These are phyloP conservation scores for Nysson spinosus DNA, from an alignment of 2,888 invertebrate species.

Conservation along the genomic window DNA sequence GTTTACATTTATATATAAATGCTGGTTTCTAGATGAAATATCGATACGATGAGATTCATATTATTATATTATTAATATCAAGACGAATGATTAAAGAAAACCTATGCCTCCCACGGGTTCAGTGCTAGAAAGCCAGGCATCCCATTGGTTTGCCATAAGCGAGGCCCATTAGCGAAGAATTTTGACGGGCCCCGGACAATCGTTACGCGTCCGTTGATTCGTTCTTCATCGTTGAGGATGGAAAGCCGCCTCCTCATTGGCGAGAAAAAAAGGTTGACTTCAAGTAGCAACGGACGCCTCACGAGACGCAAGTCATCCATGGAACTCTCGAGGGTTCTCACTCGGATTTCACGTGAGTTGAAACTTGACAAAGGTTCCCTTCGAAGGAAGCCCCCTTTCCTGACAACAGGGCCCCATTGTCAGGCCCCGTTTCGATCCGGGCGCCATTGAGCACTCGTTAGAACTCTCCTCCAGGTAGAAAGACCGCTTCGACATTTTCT, in stretches of 20 bases:
- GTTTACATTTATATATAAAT: too few species aligned
- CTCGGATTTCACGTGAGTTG: constrained; percentile 57
- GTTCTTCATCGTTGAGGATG: constrained; percentile 19
- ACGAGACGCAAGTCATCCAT: constrained; percentile 70
- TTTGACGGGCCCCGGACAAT: constrained; percentile 63
- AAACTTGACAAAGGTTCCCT: constrained; percentile 63
- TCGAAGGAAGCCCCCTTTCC: constrained; percentile 63
- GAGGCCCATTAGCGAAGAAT: constrained; percentile 71
- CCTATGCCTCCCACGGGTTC: constrained; percentile 34
- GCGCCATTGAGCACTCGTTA: constrained; percentile 68
- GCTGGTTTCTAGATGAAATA: too few species aligned
- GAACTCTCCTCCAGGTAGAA: constrained; percentile 59
- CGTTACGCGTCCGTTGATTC: constrained; percentile 42
- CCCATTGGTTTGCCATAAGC: constrained; percentile 51
- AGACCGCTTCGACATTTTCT: constrained; percentile 47
- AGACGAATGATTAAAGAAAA: constrained; percentile 43
- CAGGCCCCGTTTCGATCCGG: constrained; percentile 53
- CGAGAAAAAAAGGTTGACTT: constrained; percentile 60
- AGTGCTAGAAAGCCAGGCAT: constrained; percentile 36
- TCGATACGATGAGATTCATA: too few species aligned
- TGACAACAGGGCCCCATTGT: constrained; percentile 72
- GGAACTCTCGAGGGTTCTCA: constrained; percentile 59
- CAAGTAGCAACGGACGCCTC: constrained; percentile 64
- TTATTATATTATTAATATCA: too few species aligned
- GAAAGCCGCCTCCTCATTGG: constrained; percentile 35